Conservation (phyloP, 1,140 invertebrate species). For the Laupala kohalensis region DNA sequence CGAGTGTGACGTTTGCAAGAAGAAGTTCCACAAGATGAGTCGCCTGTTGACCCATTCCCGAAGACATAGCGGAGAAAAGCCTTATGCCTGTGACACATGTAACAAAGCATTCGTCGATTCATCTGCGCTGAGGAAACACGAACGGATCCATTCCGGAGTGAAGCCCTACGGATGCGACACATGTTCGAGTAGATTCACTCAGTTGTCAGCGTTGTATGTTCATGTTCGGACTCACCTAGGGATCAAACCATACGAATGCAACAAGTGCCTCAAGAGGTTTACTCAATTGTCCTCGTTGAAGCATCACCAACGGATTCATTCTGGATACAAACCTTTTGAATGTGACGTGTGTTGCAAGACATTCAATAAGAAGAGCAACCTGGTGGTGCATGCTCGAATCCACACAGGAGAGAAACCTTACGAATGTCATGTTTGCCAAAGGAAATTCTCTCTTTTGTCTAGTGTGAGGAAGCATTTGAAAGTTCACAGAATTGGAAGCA, state of each 20-base stretch:
- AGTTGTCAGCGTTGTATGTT: neutral
- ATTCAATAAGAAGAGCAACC: neutral
- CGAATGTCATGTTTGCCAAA: too few species aligned
- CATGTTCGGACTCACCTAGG: neutral
- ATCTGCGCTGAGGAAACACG: neutral
- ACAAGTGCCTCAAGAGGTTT: neutral
- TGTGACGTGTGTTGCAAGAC: neutral
- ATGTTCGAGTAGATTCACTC: neutral
- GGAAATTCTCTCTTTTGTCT: too few species aligned
- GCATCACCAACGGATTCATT: neutral
- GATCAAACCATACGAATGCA: neutral
- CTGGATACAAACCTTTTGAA: neutral
- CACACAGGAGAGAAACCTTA: slow-evolving; percentile 1
- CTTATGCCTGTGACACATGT: neutral
- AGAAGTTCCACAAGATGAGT: neutral
- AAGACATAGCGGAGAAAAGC: neutral
- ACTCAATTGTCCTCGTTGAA: neutral
- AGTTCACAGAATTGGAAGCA: too few species aligned
- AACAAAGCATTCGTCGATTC: neutral
- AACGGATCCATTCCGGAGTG: neutral
- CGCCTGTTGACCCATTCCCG: neutral
- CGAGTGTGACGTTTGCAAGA: neutral
- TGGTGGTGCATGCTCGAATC: neutral
- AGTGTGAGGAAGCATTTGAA: too few species aligned
- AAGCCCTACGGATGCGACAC: neutral